phyloP scores from a whole-genome alignment of 2,797 vertebrate species.

The Graptemys geographica region DNA sequence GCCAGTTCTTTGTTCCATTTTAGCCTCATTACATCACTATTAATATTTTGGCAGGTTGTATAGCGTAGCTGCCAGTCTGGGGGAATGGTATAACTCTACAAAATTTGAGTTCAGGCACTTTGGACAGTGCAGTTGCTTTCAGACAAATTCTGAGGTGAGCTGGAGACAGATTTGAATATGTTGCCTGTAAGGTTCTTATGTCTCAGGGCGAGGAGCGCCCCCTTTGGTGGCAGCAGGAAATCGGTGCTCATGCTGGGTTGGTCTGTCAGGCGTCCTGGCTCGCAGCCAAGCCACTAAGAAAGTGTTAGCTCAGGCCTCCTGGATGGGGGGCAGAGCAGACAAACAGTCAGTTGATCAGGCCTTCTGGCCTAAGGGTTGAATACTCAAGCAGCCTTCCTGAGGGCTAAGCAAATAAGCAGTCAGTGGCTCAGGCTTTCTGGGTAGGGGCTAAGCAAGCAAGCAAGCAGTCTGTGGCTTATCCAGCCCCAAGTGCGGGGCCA shows the following conservation, averaged over 20 bases:
- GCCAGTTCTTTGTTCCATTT: constrained; percentile 7
- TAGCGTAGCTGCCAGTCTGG: background rate
- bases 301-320: background rate
- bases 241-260: background rate
- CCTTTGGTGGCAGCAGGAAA: background rate
- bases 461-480: background rate
- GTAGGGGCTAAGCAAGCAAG: background rate
- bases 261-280: background rate
- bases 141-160: background rate
- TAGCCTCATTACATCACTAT: background rate
- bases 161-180: background rate
- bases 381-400: background rate
- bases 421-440: background rate
- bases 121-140: background rate
- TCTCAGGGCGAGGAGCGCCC: background rate
- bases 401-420: background rate
- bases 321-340: background rate
- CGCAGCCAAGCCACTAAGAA: background rate
- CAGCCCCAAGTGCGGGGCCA: background rate
- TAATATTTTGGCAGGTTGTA: background rate
- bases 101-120: background rate
- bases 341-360: background rate
- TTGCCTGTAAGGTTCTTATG: background rate
- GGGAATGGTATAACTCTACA: background rate
- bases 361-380: background rate